These are phyloP conservation scores for Nipponacmea schrenckii DNA, from an alignment of 2,888 invertebrate species.

Conservation along the genomic window DNA sequence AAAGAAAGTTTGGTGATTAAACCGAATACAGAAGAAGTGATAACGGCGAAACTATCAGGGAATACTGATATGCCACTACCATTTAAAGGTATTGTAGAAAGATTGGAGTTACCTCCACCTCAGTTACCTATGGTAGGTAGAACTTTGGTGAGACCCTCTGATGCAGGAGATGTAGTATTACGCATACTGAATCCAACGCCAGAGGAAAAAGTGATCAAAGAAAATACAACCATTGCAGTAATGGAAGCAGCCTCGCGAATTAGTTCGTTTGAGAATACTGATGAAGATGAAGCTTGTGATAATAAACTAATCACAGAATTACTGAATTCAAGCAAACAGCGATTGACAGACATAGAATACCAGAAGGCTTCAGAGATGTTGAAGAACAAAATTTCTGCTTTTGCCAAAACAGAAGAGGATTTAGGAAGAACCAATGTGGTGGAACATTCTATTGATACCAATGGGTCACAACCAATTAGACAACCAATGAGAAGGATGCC, in stretches of 20 bases:
- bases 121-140: background rate
- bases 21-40: background rate
- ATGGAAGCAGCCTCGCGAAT: background rate
- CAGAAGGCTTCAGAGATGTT: too few relatives aligned
- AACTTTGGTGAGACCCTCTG: background rate
- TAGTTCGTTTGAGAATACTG: background rate
- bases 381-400: too few relatives aligned
- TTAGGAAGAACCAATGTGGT: too few relatives aligned
- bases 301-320: too few relatives aligned
- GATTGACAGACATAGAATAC: too few relatives aligned
- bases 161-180: background rate
- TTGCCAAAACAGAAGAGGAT: too few relatives aligned
- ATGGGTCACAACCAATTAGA: constrained; percentile 13
- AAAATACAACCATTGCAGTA: background rate
- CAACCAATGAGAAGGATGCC: constrained; percentile 32
- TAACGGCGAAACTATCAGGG: background rate
- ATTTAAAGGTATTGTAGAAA: background rate
- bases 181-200: background rate
- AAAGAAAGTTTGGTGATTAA: background rate
- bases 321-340: too few relatives aligned
- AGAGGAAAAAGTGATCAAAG: background rate
- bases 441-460: background rate
- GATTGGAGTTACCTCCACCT: background rate
- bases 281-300: background rate
- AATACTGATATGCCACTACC: background rate